phyloP scores from a whole-genome alignment of 2,888 invertebrate genomes.

The Tubulanus polymorphus region DNA sequence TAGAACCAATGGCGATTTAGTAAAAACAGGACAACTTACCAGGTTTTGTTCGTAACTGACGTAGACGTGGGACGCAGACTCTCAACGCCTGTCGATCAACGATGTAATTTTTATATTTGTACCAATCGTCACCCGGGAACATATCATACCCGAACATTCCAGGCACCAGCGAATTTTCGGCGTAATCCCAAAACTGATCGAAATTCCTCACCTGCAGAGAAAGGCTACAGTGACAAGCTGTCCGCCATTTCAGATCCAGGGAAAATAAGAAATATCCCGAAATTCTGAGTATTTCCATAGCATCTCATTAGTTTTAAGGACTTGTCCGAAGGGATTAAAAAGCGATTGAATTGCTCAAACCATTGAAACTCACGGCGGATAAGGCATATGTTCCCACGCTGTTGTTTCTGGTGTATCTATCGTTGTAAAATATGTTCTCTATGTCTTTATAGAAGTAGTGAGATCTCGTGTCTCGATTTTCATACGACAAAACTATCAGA shows the following conservation, averaged over 20 bases:
- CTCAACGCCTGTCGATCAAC: conserved; percentile 1
- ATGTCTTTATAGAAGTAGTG: conserved; percentile 21
- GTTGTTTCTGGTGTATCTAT: conserved; percentile 4
- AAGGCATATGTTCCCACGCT: neutral
- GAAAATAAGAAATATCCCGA: too few relatives aligned
- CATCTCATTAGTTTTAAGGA: too few relatives aligned
- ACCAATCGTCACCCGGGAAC: neutral
- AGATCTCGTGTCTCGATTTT: conserved; percentile 27
- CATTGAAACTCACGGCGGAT: neutral
- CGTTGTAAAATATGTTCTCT: conserved; percentile 21
- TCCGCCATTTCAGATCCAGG: too few relatives aligned
- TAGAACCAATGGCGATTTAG: too few relatives aligned
- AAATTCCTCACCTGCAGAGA: conserved; percentile 14
- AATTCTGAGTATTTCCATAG: too few relatives aligned
- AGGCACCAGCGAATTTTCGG: conserved; percentile 19
- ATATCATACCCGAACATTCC: conserved; percentile 15
- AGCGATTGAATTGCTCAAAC: too few relatives aligned
- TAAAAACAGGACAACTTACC: too few relatives aligned
- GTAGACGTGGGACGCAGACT: conserved; percentile 3
- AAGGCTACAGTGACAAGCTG: too few relatives aligned
- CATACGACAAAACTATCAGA: conserved; percentile 28
- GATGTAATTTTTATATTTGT: neutral
- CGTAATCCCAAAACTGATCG: conserved; percentile 19
- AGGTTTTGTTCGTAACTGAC: conserved; percentile 8
- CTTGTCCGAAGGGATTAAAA: too few relatives aligned